These are phyloP conservation scores for Cassiopea andromeda DNA, from an alignment of 30 jellyfish, hydroid and myxozoan genomes.

Conservation along the genomic window DNA sequence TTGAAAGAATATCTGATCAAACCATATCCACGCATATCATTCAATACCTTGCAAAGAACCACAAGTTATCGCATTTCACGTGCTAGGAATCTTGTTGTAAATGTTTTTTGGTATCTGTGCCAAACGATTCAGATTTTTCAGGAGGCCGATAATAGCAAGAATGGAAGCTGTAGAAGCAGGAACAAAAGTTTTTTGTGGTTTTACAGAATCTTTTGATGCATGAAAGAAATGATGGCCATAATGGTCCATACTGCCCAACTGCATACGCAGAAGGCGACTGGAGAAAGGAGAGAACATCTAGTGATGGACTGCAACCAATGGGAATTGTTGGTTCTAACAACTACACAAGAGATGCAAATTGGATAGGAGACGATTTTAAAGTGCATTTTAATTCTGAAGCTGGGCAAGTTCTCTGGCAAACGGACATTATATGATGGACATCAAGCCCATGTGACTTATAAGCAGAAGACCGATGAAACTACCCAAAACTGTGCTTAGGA, in stretches of 20 bases:
- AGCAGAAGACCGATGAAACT: background rate
- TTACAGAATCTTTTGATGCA: background rate
- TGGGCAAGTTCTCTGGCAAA: background rate
- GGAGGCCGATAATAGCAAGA: background rate
- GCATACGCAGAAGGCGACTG: background rate
- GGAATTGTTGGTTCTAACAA: background rate
- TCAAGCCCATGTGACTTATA: background rate
- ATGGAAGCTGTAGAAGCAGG: background rate
- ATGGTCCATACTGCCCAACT: background rate
- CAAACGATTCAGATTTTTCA: slow-evolving; percentile 41
- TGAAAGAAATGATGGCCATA: background rate
- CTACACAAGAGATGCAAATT: background rate
- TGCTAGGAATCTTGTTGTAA: slow-evolving; percentile 43
- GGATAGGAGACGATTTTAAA: background rate
- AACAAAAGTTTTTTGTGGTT: background rate
- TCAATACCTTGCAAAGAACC: background rate
- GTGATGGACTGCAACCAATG: background rate
- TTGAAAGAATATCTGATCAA: slow-evolving; percentile 38
- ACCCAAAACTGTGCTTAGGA: background rate
- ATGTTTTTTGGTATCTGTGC: slow-evolving; percentile 44
- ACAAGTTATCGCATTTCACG: slow-evolving; percentile 35
- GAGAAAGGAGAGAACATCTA: background rate
- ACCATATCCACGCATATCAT: slow-evolving; percentile 39
- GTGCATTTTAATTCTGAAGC: background rate
- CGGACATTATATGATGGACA: background rate